These are phyloP conservation scores for Syngnathus typhle DNA, from an alignment of 2,113 vertebrate genomes.

Conservation along the genomic window DNA sequence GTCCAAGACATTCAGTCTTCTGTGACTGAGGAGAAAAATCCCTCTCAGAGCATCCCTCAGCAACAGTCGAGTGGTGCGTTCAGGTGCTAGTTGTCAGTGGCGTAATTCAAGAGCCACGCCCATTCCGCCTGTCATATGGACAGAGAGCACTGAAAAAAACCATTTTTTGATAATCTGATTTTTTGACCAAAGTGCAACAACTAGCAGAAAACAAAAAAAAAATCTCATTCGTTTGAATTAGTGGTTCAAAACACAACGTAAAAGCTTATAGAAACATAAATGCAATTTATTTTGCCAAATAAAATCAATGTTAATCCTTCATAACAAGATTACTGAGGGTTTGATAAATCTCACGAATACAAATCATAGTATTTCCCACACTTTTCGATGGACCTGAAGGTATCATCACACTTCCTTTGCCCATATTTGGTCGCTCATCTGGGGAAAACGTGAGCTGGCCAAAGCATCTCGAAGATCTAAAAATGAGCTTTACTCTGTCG, in stretches of 20 bases:
- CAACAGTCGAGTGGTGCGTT: conserved; percentile 67
- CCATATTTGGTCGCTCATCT: conserved; percentile 68
- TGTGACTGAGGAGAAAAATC: conserved; percentile 24
- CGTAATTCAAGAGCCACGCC: neutral
- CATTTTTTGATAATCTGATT: neutral
- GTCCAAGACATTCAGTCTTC: conserved; percentile 36
- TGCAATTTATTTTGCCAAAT: neutral
- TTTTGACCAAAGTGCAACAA: no score
- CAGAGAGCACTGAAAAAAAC: neutral
- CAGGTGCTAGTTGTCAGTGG: conserved; percentile 23
- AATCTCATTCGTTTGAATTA: neutral
- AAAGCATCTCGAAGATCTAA: conserved; percentile 48
- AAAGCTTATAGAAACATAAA: neutral
- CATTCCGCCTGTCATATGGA: neutral
- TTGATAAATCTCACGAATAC: neutral
- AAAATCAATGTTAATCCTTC: neutral
- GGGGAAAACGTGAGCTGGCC: conserved; percentile 44
- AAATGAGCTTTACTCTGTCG: conserved; percentile 60
- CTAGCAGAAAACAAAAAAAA: neutral
- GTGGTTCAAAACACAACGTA: neutral
- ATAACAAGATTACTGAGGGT: neutral
- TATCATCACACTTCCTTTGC: conserved; percentile 61
- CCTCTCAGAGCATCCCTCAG: conserved; percentile 63
- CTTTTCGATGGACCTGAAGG: conserved; percentile 35
- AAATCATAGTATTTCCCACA: conserved; percentile 26